Evolutionary conservation across 1,140 invertebrate species (phyloP), one percentile per base, ranked within the genome.

Genomic region (Heliconius hewitsoni): DNA sequence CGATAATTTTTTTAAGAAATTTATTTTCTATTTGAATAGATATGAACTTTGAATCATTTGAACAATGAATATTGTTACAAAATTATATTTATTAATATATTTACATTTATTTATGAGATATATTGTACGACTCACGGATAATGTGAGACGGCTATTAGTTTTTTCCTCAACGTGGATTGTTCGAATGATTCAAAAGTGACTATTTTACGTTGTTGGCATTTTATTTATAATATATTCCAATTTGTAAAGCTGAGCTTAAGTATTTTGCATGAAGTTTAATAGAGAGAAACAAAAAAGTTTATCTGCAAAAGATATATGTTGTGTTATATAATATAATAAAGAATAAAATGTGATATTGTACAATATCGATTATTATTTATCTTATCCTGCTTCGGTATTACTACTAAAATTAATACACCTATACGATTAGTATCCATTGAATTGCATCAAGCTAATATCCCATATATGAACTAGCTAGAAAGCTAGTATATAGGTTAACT

Each of bases 321-420:
- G 90, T 93, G 90, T 92, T 93, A 91, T 88, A 88, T 90, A 85
- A 89, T 91, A 87, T 89, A 89, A 89, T 89, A 91, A 90, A 88
- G 80, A 93, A 93, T 92, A 92, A 92, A 93, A 91, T 93, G 92
- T 93, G 91, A 93, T 93, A 93, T 90, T 91, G 85, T 86, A 91
- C 75, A 71, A 74, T 73, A 77, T 71, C 34, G 50, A 37, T 55
- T n/a, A 11, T 37, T 76, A 73, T 77, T 66, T 77, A 72, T 66
- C 60, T 30, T 30, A 66, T 66, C 60, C 60, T 30, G 27, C 23
- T 66, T 13, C 11, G 9, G 11, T 66, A 30, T 8, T 23, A 23
- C 23, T 23, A 23, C 23, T 23, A 46, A 46, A 46, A 46, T 4
- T 46, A 46, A 46, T 46, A 46, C 42, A 46, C 42, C 42, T 46